Conservation (phyloP, 1,140 invertebrate species). For the Drosophila willistoni region DNA sequence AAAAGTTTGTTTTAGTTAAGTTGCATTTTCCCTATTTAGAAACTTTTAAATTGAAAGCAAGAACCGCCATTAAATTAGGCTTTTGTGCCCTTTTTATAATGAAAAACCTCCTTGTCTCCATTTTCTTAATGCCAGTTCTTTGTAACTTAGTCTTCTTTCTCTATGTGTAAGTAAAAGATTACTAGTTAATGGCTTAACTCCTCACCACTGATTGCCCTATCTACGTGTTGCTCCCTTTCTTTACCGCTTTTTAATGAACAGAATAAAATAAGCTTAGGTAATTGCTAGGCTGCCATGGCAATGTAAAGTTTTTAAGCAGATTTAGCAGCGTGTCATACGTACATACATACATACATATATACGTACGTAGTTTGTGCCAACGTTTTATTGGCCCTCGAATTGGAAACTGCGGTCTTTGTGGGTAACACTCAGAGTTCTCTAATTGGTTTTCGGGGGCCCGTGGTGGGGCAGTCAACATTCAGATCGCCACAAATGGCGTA, state of each 20-base stretch:
- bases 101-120: no score
- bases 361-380: not conserved
- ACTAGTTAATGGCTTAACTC: not conserved
- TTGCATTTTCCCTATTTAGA: no score
- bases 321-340: not conserved
- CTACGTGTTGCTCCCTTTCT: not conserved
- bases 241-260: not conserved
- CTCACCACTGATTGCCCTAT: not conserved
- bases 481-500: conserved; percentile 12
- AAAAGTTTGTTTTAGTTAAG: no score
- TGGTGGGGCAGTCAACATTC: conserved; percentile 7
- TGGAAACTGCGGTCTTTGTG: conserved; percentile 18
- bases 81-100: no score
- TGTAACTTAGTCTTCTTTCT: not conserved
- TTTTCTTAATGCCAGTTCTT: no score
- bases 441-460: conserved; percentile 10
- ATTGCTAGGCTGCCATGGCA: conserved; percentile 7
- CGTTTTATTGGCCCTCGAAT: conserved; percentile 2
- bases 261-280: conserved; percentile 12
- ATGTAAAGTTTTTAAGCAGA: conserved; percentile 14
- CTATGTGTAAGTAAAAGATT: not conserved
- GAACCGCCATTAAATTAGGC: no score
- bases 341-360: no score
- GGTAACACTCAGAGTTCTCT: conserved; percentile 6
- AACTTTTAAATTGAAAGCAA: no score